Evolutionary conservation across 2,113 vertebrate genomes (phyloP), one percentile per base, ranked within the genome.

Genomic region (Genyomyrus donnyi): DNA sequence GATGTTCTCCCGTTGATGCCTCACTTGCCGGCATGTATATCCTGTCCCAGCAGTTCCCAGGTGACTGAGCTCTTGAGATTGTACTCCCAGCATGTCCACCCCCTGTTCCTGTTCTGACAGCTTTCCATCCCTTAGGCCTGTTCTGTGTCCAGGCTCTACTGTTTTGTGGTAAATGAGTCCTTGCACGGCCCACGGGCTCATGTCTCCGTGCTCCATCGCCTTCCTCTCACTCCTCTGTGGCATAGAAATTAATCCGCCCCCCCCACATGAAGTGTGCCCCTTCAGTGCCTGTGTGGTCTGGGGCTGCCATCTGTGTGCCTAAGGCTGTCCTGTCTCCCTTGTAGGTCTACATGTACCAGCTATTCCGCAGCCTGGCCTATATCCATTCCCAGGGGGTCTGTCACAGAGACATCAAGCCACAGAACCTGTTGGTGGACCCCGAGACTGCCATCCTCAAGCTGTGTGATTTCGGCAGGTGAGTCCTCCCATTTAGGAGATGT

Each of bases 321-420:
- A 53, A 53, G 42, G 70, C 70, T 35, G 48, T 35, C 56, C 39
- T 19, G 35, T 89, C 80, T 91, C 90, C 53, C 45, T 46, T 46
- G 62, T 93, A 98, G 97, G 97, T 98, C 92, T 98, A 98, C 94
- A 98, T 98, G 97, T 98, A 98, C 95, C 97, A 98, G 96, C 96
- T 98, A 91, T 98, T 98, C 95, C 97, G 97, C 93, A 98, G 97
- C 93, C 93, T 98, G 95, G 97, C 97, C 92, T 98, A 98, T 95
- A 98, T 98, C 94, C 97, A 98, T 96, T 98, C 97, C 95, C 97
- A 98, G 95, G 97, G 97, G 0, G 97, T 98, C 92, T 98, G 97
- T 94, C 97, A 98, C 94, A 95, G 97, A 84, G 97, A 98, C 94
- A 98, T 98, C 94, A 98, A 98, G 93, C 97, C 97, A 90, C 97